A percentile compares a stretch with the other conserved stretches of the same genome.
phyloP scores from a whole-genome alignment of 2,888 invertebrate species.

The Oegoconia quadripuncta region DNA sequence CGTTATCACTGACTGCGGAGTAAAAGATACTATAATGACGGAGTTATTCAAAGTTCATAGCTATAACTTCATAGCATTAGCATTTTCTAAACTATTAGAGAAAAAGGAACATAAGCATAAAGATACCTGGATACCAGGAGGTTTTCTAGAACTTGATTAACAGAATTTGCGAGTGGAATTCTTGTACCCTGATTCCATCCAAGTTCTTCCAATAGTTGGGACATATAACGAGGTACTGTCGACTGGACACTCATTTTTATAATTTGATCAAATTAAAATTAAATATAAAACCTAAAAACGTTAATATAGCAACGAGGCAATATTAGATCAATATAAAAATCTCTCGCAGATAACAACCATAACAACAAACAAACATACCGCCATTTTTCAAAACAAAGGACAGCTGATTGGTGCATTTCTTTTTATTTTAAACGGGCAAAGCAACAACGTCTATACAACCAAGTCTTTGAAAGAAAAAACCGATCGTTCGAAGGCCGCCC shows the following conservation, averaged over 20 bases:
- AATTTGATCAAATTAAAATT: slow-evolving; percentile 3
- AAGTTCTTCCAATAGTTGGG: slow-evolving; percentile 82
- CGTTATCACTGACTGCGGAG: no score
- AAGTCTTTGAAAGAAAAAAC: no score
- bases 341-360: slow-evolving; percentile 13
- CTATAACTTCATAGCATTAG: no score
- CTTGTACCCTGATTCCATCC: slow-evolving; percentile 89
- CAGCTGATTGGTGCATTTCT: slow-evolving; percentile 25
- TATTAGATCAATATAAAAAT: slow-evolving; percentile 35
- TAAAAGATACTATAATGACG: no score
- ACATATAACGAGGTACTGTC: slow-evolving; percentile 68
- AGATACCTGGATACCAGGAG: slow-evolving; percentile 54
- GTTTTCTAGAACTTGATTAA: slow-evolving; percentile 77
- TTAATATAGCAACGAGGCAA: slow-evolving; percentile 10
- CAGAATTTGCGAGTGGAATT: slow-evolving; percentile 88
- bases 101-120: slow-evolving; percentile 1
- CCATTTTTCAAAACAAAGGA: slow-evolving; percentile 41
- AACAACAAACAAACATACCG: slow-evolving; percentile 24
- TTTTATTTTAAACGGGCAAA: no score
- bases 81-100: not conserved
- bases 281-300: slow-evolving; percentile 23
- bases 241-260: slow-evolving; percentile 40
- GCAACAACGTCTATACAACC: no score
- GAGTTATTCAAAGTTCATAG: no score
- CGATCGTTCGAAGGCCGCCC: no score